Evolutionary conservation across 2,113 vertebrate genomes (phyloP), one percentile per base, ranked within the genome.

Genomic region (Toxotes chatareus): DNA sequence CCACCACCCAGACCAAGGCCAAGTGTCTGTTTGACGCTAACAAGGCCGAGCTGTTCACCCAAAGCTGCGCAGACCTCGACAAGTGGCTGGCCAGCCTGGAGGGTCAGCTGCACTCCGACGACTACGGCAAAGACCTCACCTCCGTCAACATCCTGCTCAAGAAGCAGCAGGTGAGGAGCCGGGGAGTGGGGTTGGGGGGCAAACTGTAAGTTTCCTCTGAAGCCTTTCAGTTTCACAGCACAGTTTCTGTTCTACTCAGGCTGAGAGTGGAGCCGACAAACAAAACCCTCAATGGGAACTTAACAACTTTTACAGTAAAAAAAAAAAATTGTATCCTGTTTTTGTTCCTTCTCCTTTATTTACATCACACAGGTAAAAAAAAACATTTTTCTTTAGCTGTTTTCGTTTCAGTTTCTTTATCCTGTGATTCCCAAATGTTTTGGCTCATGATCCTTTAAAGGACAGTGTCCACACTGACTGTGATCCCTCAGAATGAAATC

Each of bases 1-100:
- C 96, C 12, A 99, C 97, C 57, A 99, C 98, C 0, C 98, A 99
- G 95, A 97, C 97, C 88, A 99, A 99, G 89, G 98, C 98, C 84
- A 97, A 99, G 93, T 96, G 97, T 59, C 97, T 99, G 93, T 99
- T 99, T 0, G 98, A 99, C 73, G 98, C 98, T 68, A 99, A 99
- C 93, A 99, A 98, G 92, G 98, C 98, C 0, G 98, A 99, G 84
- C 97, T 99, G 55, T 99, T 99, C 88, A 99, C 98, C 4, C 98
- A 99, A 95, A 99, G 98, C 94, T 99, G 98, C 78, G 97, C 98
- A 21, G 97, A 99, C 86, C 93, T 99, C 63, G 98, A 98, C 93
- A 99, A 99, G 87, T 99, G 98, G 98, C 94, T 99, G 74, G 95
- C 91, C 1, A 93, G 95, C 46, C 88, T 99, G 86, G 97, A 99